These are phyloP conservation scores for Sebastes itinus DNA, from an alignment of 2,797 vertebrate genomes.

Conservation along the genomic window DNA sequence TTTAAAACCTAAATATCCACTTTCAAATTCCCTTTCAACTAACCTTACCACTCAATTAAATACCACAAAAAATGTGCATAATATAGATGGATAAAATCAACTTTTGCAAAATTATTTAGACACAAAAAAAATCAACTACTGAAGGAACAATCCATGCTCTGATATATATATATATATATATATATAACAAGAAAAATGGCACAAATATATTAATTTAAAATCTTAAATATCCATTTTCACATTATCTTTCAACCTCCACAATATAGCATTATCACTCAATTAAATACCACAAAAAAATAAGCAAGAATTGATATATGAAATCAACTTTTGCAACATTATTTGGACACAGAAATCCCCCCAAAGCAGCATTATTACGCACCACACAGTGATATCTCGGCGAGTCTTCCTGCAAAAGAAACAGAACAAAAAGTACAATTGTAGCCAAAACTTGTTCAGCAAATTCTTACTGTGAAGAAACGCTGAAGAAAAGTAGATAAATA, in stretches of 20 bases:
- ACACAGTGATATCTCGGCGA: conserved; percentile 91
- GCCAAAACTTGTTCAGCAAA: conserved; percentile 69
- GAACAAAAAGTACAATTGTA: conserved; percentile 85
- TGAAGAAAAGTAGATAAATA: conserved; percentile 21
- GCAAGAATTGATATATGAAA: neutral
- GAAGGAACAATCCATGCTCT: no score
- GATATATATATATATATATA: no score
- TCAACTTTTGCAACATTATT: conserved; percentile 37
- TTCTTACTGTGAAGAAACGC: conserved; percentile 25
- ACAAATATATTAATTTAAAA: no score
- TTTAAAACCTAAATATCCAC: neutral
- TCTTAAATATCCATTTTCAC: no score
- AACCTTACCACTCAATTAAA: no score
- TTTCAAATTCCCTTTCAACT: no score
- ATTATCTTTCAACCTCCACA: no score
- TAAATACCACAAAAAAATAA: neutral
- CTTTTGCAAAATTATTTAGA: no score
- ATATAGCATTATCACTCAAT: neutral
- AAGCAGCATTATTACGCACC: conserved; percentile 84
- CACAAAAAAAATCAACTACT: no score
- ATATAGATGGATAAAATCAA: no score
- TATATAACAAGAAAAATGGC: no score
- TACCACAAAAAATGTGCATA: neutral
- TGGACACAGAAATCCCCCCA: conserved; percentile 66
- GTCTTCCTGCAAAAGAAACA: conserved; percentile 91